A percentile compares a stretch with the other conserved stretches of the same genome.
Conservation (phyloP, 2,113 vertebrate genomes). For the Ursus arctos region DNA sequence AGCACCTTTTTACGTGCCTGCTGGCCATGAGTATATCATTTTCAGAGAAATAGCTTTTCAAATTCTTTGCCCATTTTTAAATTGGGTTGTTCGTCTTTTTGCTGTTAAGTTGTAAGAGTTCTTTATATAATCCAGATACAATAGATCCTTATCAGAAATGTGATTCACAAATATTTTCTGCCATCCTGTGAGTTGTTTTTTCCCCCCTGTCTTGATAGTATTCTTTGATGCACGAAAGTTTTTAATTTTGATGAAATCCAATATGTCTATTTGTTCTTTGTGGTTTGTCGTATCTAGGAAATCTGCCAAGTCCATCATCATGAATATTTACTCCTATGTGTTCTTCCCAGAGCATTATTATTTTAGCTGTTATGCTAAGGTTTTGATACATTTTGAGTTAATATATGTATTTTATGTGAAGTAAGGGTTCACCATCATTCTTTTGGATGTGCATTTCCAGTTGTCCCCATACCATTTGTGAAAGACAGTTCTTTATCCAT, state of each 20-base stretch:
- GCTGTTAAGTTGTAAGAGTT: not conserved
- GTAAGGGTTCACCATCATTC: not conserved
- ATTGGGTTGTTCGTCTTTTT: not conserved
- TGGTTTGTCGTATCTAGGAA: not conserved
- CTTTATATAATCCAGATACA: not conserved
- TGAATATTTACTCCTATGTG: not conserved
- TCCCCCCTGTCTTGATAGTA: not conserved
- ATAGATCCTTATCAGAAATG: not conserved
- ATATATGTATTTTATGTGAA: not conserved
- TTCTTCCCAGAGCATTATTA: not conserved
- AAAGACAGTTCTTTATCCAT: not conserved
- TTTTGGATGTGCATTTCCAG: not conserved
- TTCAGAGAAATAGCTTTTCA: constrained; percentile 36
- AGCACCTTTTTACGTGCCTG: not conserved
- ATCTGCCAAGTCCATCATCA: not conserved
- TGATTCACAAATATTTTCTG: not conserved
- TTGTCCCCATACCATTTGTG: not conserved
- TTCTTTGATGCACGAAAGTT: not conserved
- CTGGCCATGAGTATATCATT: not conserved
- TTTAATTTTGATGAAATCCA: not conserved
- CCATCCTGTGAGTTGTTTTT: not conserved
- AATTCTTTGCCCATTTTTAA: not conserved
- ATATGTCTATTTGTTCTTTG: not conserved
- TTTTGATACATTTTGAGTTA: not conserved
- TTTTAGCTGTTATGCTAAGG: not conserved